Percentiles rank a stretch among this genome's conserved stretches.
Evolutionary conservation across 2,113 vertebrate species (phyloP).

Genomic region (Microcebus tavaratra): DNA sequence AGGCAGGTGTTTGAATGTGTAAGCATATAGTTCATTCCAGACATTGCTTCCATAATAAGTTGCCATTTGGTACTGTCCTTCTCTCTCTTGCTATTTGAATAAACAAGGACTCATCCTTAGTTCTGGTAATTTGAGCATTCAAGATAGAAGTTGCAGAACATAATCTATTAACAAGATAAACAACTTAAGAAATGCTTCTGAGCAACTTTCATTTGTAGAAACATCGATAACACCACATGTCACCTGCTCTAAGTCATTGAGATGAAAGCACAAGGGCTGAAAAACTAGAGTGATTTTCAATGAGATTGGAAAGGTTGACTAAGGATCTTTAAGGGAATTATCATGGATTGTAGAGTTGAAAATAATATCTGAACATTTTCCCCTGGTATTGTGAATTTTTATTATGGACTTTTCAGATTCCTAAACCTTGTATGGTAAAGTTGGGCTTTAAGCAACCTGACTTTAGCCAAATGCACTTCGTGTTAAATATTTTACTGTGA

Average conservation of each 20-base stretch:
- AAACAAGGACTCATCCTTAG: background rate
- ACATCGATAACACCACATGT: background rate
- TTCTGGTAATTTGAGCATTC: background rate
- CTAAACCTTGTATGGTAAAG: background rate
- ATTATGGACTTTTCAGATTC: background rate
- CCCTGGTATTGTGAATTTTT: background rate
- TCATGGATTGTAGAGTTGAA: background rate
- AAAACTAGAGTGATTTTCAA: background rate
- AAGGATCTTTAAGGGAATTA: background rate
- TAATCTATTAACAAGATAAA: background rate
- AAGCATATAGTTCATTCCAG: constrained; percentile 54
- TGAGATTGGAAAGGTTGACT: background rate
- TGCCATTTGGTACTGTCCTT: background rate
- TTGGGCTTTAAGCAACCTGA: background rate
- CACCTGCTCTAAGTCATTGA: background rate
- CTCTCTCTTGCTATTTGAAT: constrained; percentile 17
- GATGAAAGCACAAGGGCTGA: background rate
- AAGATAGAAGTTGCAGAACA: background rate
- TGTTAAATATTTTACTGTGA: background rate
- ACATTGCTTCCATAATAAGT: constrained; percentile 39
- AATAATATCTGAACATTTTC: background rate
- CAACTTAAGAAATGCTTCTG: background rate
- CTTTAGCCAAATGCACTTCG: background rate
- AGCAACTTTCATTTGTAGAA: background rate
- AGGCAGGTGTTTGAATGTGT: constrained; percentile 62